phyloP scores from a whole-genome alignment of 2,797 vertebrate species.

The Sebastes variabilis region DNA sequence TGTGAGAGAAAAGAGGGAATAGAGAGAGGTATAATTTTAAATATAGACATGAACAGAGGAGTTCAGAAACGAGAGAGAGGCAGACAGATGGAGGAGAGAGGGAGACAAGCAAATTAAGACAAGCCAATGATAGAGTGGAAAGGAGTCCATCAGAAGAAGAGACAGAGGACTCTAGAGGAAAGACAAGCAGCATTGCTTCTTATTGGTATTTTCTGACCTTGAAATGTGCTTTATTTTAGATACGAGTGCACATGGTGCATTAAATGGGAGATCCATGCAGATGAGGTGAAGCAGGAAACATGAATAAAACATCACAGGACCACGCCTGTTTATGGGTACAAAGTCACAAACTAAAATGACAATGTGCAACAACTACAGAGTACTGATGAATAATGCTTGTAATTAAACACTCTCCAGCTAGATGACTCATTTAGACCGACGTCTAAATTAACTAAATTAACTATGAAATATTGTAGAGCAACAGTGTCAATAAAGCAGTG shows the following conservation, averaged over 20 bases:
- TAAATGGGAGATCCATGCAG: constrained; percentile 2
- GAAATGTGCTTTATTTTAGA: constrained; percentile 1
- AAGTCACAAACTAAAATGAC: neutral
- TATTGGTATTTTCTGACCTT: constrained; percentile 25
- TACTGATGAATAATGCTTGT: neutral
- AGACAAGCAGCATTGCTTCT: neutral
- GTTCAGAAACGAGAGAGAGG: neutral
- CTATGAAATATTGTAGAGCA: neutral
- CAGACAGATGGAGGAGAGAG: neutral
- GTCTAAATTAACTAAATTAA: neutral
- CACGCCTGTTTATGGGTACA: neutral
- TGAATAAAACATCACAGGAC: neutral
- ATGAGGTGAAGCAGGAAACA: neutral
- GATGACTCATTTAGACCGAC: neutral
- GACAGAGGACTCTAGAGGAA: neutral
- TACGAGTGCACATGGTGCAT: neutral
- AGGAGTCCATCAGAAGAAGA: neutral
- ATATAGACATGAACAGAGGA: neutral
- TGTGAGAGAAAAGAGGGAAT: neutral
- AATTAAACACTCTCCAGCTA: neutral
- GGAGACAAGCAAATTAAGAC: constrained; percentile 9
- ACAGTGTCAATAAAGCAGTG: neutral
- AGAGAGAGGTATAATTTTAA: neutral
- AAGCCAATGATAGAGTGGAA: neutral
- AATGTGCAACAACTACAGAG: neutral